Percentiles rank a stretch among this genome's conserved stretches.
phyloP scores from a whole-genome alignment of 2,113 vertebrate genomes.

The Solenodon paradoxus region DNA sequence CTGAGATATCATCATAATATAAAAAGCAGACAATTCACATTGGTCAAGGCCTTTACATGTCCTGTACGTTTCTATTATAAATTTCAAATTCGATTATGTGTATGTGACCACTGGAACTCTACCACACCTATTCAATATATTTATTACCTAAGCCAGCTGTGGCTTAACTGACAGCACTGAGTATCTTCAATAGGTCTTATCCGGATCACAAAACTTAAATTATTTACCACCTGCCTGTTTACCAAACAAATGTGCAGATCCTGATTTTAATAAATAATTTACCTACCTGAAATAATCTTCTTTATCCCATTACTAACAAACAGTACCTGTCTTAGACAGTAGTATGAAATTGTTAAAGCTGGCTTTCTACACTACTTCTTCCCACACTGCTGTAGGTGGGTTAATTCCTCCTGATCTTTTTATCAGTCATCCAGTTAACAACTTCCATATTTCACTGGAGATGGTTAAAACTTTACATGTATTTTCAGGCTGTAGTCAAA shows the following conservation, averaged over 20 bases:
- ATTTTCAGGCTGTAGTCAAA: not conserved
- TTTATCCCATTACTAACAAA: not conserved
- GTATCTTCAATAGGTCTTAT: not conserved
- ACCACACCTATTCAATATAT: not conserved
- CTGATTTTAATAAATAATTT: not conserved
- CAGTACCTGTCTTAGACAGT: not conserved
- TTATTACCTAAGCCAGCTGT: not conserved
- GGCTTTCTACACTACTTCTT: not conserved
- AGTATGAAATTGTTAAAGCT: not conserved
- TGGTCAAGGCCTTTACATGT: not conserved
- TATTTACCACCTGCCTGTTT: not conserved
- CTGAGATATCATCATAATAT: not conserved
- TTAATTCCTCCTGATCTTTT: not conserved
- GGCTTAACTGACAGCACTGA: not conserved
- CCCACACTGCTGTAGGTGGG: not conserved
- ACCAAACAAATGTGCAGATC: not conserved
- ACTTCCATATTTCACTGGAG: not conserved
- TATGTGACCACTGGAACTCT: not conserved
- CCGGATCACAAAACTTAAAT: not conserved
- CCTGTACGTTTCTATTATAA: not conserved
- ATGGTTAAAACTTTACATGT: not conserved
- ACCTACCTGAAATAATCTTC: not conserved
- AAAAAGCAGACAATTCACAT: not conserved
- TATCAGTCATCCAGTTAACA: not conserved
- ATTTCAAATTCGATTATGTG: not conserved